phyloP scores from a whole-genome alignment of 2,113 vertebrate species.

The Oostethus manadensis region DNA sequence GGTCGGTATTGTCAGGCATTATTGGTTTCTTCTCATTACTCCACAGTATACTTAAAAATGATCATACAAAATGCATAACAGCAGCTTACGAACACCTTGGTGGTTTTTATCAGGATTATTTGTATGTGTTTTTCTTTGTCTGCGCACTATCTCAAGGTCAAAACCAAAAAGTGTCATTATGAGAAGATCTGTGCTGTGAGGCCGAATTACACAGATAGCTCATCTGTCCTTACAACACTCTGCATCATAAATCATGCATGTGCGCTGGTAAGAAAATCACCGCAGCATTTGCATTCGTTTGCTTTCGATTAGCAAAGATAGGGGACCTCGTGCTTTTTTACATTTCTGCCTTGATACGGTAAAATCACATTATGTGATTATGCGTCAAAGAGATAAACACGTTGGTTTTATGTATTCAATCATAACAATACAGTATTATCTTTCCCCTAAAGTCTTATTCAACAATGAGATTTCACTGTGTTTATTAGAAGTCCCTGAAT shows the following conservation, averaged over 20 bases:
- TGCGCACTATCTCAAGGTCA: constrained; percentile 31
- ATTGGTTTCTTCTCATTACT: not conserved
- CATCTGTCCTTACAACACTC: constrained; percentile 12
- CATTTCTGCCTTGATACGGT: constrained; percentile 21
- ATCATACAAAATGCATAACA: constrained; percentile 1
- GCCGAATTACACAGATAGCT: constrained; percentile 38
- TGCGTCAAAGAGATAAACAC: constrained; percentile 23
- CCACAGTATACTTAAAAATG: not conserved
- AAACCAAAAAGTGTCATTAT: constrained; percentile 20
- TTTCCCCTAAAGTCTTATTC: not conserved
- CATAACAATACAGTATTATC: constrained; percentile 17
- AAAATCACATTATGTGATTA: constrained; percentile 13
- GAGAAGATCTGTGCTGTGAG: constrained; percentile 32
- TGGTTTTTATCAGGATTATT: constrained; percentile 12
- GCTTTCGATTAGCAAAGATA: constrained; percentile 40
- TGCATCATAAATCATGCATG: constrained; percentile 55
- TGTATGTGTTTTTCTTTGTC: constrained; percentile 10
- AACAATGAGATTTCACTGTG: not conserved
- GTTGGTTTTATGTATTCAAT: not conserved
- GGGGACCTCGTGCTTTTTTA: constrained; percentile 15
- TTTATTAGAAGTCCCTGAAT: not conserved
- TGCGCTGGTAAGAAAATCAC: constrained; percentile 25
- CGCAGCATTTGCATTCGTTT: constrained; percentile 32
- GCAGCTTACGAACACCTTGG: not conserved
- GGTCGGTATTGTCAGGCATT: not conserved